Evolutionary conservation across 2,113 vertebrate genomes (phyloP), one percentile per base, ranked within the genome.

Genomic region (Cephalopterus ornatus): DNA sequence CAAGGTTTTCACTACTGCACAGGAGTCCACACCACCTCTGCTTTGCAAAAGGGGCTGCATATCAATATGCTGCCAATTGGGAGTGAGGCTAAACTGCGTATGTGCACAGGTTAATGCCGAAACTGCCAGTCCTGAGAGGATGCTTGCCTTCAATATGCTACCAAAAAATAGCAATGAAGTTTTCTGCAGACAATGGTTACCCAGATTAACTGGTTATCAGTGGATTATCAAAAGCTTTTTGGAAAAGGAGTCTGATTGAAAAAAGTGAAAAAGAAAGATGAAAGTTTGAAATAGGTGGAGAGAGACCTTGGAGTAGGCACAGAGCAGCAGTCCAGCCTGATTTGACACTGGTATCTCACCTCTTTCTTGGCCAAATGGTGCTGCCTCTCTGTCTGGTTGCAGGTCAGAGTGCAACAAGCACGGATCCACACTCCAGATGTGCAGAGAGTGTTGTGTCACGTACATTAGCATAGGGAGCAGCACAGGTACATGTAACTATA

Each of bases 381-480:
- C 41, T 8, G 3, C 6, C 35, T 39, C 22, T 30, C 30, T 81
- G 35, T 28, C 33, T 33, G 37, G 22, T 12, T 44, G n/a, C 58
- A 24, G 42, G 21, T 26, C 0, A 3, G 37, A 47, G 6, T 44
- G 32, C 0, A 5, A 9, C 8, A 23, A 59, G n/a, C 2, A 14
- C 32, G 28, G 19, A 63, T 16, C 19, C 28, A 24, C 14, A 33
- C 2, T 32, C 32, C 33, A 17, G 24, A 12, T 27, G 21, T 50
- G 63, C 0, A 3, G 8, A 6, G 4, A 2, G 26, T 11, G 3
- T 30, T 49, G 35, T 41, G 33, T 56, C 44, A n/a, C 1, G 0
- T 5, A 1, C 9, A 2, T 14, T 26, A 58, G 42, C 22, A 2
- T 12, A 49, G 52, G 19, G 9, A 93, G 32, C 46, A 62, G n/a